phyloP scores from a whole-genome alignment of 2,888 invertebrate genomes.

The Cataglyphis rosenhaueri region DNA sequence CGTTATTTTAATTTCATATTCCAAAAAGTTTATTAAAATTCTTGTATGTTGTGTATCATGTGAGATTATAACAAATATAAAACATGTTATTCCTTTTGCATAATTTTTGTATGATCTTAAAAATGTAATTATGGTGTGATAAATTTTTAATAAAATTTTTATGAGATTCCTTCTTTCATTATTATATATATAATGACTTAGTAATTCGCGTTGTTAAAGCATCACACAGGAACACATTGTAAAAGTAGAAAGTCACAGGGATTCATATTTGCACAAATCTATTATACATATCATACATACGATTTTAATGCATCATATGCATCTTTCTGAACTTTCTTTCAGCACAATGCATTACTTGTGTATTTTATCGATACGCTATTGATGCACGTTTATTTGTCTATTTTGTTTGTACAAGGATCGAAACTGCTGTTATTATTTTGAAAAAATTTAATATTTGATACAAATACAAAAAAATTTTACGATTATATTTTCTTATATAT shows the following conservation, averaged over 20 bases:
- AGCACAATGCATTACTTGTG: constrained; percentile 5
- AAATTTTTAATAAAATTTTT: constrained; percentile 5
- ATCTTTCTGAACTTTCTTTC: constrained; percentile 16
- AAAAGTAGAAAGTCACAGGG: constrained; percentile 24
- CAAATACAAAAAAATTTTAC: not conserved
- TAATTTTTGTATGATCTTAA: not conserved
- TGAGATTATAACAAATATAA: constrained; percentile 53
- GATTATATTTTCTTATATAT: not conserved
- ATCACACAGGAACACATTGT: constrained; percentile 14
- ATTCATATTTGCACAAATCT: constrained; percentile 49
- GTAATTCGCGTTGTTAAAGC: constrained; percentile 24
- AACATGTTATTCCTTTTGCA: constrained; percentile 40
- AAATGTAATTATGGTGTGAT: not conserved
- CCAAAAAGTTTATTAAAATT: constrained; percentile 9
- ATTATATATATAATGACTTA: constrained; percentile 2
- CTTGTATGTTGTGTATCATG: constrained; percentile 15
- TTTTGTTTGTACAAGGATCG: constrained; percentile 4
- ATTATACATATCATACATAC: constrained; percentile 55
- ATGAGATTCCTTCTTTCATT: not conserved
- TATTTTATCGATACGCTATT: not conserved
- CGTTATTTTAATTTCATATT: constrained; percentile 36
- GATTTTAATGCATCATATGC: constrained; percentile 40
- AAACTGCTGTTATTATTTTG: constrained; percentile 15
- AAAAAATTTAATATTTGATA: constrained; percentile 13
- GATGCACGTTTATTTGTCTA: not conserved